Conservation (phyloP, 2,888 invertebrate species). For the Litoditis marina region DNA sequence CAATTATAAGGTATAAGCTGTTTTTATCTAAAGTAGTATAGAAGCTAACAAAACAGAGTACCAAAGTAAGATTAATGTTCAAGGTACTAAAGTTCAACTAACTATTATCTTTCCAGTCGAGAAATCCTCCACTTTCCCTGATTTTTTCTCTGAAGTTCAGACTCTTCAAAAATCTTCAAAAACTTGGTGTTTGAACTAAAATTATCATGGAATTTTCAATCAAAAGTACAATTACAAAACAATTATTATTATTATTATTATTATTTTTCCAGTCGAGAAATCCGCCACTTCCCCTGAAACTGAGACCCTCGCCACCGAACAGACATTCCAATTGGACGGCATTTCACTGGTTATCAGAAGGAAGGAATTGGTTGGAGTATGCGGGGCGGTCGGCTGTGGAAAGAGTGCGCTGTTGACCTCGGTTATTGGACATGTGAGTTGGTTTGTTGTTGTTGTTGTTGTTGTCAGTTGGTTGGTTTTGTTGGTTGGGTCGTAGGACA, state of each 20-base stretch:
- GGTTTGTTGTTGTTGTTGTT: not conserved
- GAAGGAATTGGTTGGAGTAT: conserved; percentile 68
- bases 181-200: too few species aligned
- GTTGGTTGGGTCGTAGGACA: too few species aligned
- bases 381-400: conserved; percentile 69
- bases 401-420: conserved; percentile 68
- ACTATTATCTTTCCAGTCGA: conserved; percentile 14
- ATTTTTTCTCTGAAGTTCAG: too few species aligned
- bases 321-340: conserved; percentile 17
- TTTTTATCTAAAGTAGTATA: too few species aligned
- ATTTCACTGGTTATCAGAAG: conserved; percentile 37
- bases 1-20: too few species aligned
- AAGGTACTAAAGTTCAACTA: too few species aligned
- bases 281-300: not conserved
- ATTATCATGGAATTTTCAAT: too few species aligned
- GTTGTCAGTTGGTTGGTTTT: not conserved
- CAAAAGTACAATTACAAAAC: too few species aligned
- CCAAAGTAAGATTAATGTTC: too few species aligned
- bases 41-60: too few species aligned
- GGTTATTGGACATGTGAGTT: conserved; percentile 66
- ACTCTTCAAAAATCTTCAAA: too few species aligned
- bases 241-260: too few species aligned
- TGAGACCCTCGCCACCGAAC: not conserved
- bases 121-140: not conserved
- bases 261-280: conserved; percentile 9